These are phyloP conservation scores for Coecobrya sp. DNA, from an alignment of 2,888 invertebrate genomes.

Conservation along the genomic window DNA sequence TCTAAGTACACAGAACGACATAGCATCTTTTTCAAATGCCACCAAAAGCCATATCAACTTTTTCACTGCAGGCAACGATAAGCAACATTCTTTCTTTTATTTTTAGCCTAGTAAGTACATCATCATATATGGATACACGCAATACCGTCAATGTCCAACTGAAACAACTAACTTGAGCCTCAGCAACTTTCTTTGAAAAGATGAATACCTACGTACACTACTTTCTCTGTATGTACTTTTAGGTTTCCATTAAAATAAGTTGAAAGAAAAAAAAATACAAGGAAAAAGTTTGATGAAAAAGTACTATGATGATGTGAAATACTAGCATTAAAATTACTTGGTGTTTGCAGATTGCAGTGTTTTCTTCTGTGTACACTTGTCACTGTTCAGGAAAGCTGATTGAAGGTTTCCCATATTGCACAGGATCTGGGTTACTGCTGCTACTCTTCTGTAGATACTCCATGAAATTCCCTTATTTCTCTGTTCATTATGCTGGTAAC, in stretches of 20 bases:
- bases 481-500: constrained; percentile 11
- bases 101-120: constrained; percentile 1
- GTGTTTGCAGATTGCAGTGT: constrained; percentile 49
- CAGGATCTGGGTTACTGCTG: background rate
- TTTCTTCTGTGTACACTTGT: constrained; percentile 32
- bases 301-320: background rate
- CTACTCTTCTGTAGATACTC: background rate
- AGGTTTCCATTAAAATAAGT: constrained; percentile 51
- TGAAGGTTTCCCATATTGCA: constrained; percentile 34
- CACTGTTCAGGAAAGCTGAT: constrained; percentile 14
- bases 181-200: background rate
- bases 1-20: too few species aligned
- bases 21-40: too few species aligned
- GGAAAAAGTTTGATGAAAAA: background rate
- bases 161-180: background rate
- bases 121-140: background rate
- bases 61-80: too few species aligned
- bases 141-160: background rate
- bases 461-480: background rate
- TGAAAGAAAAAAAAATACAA: background rate
- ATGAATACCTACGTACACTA: background rate
- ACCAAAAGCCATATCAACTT: too few species aligned
- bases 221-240: background rate
- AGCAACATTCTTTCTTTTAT: background rate
- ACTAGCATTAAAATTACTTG: constrained; percentile 8